Base-by-base conservation (phyloP, 1,140 invertebrate genomes). In the Anadara kagoshimensis region DNA sequence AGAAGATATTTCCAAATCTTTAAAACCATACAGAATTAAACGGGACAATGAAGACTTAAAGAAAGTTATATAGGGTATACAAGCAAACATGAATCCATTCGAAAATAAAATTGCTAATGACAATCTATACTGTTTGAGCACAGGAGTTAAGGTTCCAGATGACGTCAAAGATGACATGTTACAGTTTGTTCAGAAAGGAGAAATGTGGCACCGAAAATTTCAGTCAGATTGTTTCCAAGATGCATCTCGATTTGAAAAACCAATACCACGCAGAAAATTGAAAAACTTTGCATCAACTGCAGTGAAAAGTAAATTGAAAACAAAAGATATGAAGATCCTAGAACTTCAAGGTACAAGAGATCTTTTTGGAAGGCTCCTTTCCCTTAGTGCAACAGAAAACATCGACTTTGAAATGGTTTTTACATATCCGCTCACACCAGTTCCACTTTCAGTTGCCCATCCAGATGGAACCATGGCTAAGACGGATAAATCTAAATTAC, bases 201-300 rank as follows among this genome's bases (percentile, higher is more conserved):
- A 72, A 53, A 36, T 20, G 14, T 12, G 63, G 54, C 59, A 67
- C 44, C 16, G 68, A 26, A n/a, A 73, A 44, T 73, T 73, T 43
- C 47, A 56, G 8, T 26, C 53, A 43, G 62, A 18, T 5, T 73
- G 70, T 49, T n/a, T 49, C 5, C 36, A 20, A n/a, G 49, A 73
- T 67, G 20, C 70, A 22, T 26, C n/a, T 24, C 20, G 51, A 16
- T 72, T 72, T 65, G 69, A 69, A 61, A 45, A 62, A 2, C 36
- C 62, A 65, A 67, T 58, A 1, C 53, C 1, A 58, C 67, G 57
- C 26, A 29, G 7, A 5, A 73, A 67, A 43, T 41, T 73, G 43
- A 12, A 14, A 22, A 73, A 47, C 16, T 72, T 72, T 43, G 20
- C 11, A 41, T 20, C 45, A 24, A 29, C n/a, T 29, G 11, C 59